Conservation (phyloP, 1,140 invertebrate species). For the Mizuhopecten yessoensis region DNA sequence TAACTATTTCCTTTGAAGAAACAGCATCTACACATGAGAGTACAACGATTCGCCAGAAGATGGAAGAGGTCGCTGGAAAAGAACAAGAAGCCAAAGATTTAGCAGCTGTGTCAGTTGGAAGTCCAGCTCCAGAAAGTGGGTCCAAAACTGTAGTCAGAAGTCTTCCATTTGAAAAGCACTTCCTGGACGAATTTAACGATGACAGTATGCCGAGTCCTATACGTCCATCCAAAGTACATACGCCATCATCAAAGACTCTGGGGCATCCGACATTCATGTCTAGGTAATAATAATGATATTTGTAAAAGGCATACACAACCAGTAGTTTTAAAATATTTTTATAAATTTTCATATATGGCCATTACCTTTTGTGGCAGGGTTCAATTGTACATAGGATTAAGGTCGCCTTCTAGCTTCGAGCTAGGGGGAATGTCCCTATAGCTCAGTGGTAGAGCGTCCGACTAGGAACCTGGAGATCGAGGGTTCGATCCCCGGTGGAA, state of each 20-base stretch:
- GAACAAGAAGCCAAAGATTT: neutral
- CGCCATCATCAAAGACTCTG: slow-evolving; percentile 14
- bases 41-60: neutral
- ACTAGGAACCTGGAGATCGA: too few species aligned
- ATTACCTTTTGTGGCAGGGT: too few species aligned
- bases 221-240: neutral
- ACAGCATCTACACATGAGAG: neutral
- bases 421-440: too few species aligned
- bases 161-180: slow-evolving; percentile 15
- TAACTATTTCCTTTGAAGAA: neutral
- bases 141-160: neutral
- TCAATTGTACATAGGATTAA: too few species aligned
- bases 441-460: too few species aligned
- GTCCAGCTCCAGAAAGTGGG: neutral
- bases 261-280: neutral
- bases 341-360: too few species aligned
- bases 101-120: neutral
- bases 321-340: too few species aligned
- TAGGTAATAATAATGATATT: neutral
- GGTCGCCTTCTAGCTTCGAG: too few species aligned
- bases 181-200: neutral
- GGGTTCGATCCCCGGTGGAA: too few species aligned
- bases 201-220: slow-evolving; percentile 7
- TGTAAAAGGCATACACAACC: too few species aligned
- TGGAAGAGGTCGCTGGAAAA: neutral